Evolutionary conservation across 1,140 invertebrate species (phyloP).

Genomic region (Zelostemma sp.): DNA sequence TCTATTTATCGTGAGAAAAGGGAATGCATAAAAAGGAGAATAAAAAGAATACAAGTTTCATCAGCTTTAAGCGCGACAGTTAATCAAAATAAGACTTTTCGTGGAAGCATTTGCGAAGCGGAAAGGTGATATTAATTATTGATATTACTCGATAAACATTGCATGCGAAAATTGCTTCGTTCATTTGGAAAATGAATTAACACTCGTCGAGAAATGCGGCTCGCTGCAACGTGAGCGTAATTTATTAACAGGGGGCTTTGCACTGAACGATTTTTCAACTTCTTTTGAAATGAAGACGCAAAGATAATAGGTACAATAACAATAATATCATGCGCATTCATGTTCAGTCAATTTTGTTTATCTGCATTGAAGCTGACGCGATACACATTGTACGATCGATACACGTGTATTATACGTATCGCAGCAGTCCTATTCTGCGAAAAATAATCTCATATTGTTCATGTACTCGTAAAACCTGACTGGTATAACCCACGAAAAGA

Average conservation of each 20-base stretch:
- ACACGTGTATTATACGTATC: conserved; percentile 1
- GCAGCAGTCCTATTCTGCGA: not conserved
- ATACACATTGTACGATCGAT: conserved; percentile 9
- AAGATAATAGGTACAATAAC: not conserved
- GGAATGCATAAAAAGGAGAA: not conserved
- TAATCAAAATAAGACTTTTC: no score
- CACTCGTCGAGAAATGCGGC: no score
- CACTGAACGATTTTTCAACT: not conserved
- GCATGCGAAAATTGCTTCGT: no score
- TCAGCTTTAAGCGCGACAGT: no score
- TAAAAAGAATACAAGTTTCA: not conserved
- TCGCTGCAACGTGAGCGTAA: not conserved
- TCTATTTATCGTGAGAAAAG: no score
- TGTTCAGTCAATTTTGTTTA: conserved; percentile 33
- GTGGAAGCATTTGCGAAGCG: no score
- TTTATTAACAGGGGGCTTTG: not conserved
- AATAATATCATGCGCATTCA: conserved; percentile 6
- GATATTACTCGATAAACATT: no score
- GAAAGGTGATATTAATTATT: no score
- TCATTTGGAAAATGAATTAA: no score
- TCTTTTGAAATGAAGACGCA: conserved; percentile 2
- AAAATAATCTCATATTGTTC: conserved; percentile 10
- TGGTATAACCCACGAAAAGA: conserved; percentile 15
- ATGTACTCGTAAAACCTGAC: not conserved
- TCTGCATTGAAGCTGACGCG: conserved; percentile 15